Conservation (phyloP, 1,140 invertebrate genomes). For the Papilio dardanus region DNA sequence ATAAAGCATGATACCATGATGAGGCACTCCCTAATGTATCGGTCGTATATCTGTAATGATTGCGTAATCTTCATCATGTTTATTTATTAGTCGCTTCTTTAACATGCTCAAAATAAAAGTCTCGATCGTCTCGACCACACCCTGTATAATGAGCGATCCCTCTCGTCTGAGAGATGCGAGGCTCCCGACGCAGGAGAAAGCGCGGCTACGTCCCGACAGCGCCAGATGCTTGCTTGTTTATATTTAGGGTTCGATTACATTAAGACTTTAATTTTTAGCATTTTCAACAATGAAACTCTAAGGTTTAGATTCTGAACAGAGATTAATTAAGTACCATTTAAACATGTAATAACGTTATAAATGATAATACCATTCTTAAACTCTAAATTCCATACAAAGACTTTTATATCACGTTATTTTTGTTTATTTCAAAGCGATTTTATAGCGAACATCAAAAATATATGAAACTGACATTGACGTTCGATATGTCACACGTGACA, state of each 20-base stretch:
- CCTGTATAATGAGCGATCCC: background rate
- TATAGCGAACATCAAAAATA: no score
- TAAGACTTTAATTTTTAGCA: background rate
- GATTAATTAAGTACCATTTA: no score
- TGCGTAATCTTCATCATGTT: background rate
- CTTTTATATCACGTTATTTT: no score
- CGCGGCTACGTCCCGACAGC: background rate
- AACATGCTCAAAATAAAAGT: background rate
- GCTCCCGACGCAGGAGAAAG: background rate
- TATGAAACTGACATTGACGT: no score
- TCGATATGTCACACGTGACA: no score
- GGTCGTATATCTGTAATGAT: background rate
- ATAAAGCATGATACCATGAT: background rate
- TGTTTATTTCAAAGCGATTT: no score
- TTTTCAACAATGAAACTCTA: no score
- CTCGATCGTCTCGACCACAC: background rate
- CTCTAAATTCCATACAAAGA: no score
- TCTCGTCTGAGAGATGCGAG: background rate
- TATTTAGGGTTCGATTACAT: background rate
- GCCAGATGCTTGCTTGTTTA: background rate
- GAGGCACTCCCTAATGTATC: background rate
- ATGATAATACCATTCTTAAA: no score
- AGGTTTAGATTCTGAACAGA: no score
- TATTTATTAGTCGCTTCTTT: background rate
- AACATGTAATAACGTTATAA: no score